phyloP scores from a whole-genome alignment of 2,797 vertebrate genomes.

The Alosa sapidissima region DNA sequence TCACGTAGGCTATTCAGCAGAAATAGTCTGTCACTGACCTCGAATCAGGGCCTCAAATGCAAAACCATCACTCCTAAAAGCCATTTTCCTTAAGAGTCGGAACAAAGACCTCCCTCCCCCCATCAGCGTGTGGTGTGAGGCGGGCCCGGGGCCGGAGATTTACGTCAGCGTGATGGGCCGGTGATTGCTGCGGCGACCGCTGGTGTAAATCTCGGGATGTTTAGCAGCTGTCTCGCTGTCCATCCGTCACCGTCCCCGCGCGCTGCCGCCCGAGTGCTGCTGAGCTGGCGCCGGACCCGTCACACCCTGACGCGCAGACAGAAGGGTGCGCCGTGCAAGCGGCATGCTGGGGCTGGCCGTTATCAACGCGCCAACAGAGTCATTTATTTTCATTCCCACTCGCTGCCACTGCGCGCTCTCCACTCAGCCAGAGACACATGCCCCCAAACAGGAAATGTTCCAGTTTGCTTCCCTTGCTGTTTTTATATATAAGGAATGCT shows the following conservation, averaged over 20 bases:
- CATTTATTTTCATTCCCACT: constrained; percentile 71
- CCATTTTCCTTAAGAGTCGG: constrained; percentile 4
- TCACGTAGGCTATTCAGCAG: neutral
- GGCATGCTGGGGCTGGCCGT: constrained; percentile 35
- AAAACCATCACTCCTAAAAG: constrained; percentile 8
- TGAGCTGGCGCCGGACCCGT: constrained; percentile 55
- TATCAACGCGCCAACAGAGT: constrained; percentile 60
- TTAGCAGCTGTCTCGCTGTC: constrained; percentile 72
- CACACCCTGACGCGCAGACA: constrained; percentile 64
- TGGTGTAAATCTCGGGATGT: constrained; percentile 67
- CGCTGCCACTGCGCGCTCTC: constrained; percentile 46
- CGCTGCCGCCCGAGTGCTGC: constrained; percentile 7
- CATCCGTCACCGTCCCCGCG: constrained; percentile 64
- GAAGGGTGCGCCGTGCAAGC: neutral
- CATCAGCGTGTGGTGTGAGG: neutral
- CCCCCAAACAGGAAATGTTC: constrained; percentile 23
- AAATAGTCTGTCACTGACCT: constrained; percentile 12
- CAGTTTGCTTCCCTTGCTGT: neutral
- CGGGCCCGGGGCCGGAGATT: constrained; percentile 57
- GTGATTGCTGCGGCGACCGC: constrained; percentile 61
- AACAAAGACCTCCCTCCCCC: neutral
- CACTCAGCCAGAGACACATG: constrained; percentile 45
- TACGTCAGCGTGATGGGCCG: constrained; percentile 65
- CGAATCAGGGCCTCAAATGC: constrained; percentile 24
- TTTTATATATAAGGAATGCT: constrained; percentile 6